Conservation (phyloP, 2,113 vertebrate species). For the Phycodurus eques region DNA sequence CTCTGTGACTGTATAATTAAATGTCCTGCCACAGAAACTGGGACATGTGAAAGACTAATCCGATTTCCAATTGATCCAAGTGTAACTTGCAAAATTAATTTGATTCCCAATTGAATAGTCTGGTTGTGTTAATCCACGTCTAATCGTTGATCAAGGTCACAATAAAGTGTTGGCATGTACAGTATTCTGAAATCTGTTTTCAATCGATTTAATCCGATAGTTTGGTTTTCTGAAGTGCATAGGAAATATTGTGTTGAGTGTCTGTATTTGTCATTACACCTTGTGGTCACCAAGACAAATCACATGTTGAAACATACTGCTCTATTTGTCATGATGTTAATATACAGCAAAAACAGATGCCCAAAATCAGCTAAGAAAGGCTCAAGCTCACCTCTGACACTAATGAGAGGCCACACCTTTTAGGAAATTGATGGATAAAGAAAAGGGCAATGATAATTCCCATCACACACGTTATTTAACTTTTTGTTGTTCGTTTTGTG, state of each 20-base stretch:
- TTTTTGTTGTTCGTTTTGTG: neutral
- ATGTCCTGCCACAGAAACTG: conserved; percentile 2
- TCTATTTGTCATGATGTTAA: neutral
- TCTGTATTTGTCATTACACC: neutral
- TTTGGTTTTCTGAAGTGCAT: neutral
- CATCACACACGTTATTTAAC: conserved; percentile 39
- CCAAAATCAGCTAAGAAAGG: neutral
- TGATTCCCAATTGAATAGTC: neutral
- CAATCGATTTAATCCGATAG: neutral
- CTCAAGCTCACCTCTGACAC: neutral
- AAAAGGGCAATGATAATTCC: neutral
- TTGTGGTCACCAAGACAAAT: neutral
- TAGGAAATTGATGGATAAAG: neutral
- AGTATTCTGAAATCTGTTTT: neutral
- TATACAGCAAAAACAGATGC: neutral
- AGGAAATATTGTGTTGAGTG: neutral
- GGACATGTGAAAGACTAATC: neutral
- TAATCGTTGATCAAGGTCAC: neutral
- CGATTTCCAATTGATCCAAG: neutral
- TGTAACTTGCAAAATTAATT: neutral
- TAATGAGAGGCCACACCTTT: neutral
- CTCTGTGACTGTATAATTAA: neutral
- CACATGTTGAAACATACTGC: no score
- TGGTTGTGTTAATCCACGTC: neutral
- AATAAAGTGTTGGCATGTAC: neutral